These are phyloP conservation scores for Thymelicus sylvestris DNA, from an alignment of 2,888 invertebrate species.

Conservation along the genomic window DNA sequence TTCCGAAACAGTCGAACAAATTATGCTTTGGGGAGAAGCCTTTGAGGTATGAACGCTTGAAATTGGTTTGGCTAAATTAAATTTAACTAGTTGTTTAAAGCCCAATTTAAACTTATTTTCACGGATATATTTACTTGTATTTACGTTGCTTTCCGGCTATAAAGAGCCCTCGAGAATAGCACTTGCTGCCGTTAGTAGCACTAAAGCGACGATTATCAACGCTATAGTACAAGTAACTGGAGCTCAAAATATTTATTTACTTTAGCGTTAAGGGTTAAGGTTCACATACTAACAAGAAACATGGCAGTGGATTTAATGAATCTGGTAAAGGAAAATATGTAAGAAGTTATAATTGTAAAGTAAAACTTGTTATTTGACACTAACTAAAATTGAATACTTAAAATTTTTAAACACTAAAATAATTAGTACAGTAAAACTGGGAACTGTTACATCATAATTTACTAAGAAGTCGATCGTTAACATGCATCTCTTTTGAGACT, in stretches of 20 bases:
- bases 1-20: neutral
- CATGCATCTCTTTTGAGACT: too few relatives aligned
- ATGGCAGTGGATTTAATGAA: too few relatives aligned
- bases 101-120: constrained; percentile 39
- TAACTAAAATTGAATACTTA: too few relatives aligned
- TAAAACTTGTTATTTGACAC: too few relatives aligned
- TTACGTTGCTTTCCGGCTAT: constrained; percentile 57
- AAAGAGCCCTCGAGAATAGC: constrained; percentile 62
- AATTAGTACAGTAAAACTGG: too few relatives aligned
- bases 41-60: neutral
- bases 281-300: too few relatives aligned
- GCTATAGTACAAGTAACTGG: constrained; percentile 51
- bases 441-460: too few relatives aligned
- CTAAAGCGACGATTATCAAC: constrained; percentile 63
- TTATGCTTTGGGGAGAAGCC: neutral
- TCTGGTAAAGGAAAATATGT: too few relatives aligned
- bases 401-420: too few relatives aligned
- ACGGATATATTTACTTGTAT: constrained; percentile 60
- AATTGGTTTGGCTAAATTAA: constrained; percentile 3
- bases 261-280: too few relatives aligned
- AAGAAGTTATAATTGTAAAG: too few relatives aligned
- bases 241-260: constrained; percentile 17
- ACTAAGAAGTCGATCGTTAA: too few relatives aligned
- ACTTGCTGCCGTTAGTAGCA: constrained; percentile 60
- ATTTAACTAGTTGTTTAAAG: constrained; percentile 10